Base-by-base conservation (phyloP, 2,113 vertebrate species). In the Carassius auratus region DNA sequence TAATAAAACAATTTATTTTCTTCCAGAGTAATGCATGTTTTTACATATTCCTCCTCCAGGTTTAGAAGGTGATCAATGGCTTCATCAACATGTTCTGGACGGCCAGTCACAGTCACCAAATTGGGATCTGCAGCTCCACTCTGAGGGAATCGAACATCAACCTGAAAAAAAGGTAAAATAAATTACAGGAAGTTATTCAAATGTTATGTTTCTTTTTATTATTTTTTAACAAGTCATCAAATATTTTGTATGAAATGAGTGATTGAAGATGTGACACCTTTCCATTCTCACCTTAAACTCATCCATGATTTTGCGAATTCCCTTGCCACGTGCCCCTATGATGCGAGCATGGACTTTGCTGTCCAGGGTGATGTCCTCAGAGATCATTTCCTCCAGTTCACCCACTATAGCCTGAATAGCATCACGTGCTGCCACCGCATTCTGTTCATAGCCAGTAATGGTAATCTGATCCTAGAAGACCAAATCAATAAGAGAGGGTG, bases 241-340 rank as follows among this genome's bases (percentile, higher is more conserved):
- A 69, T 19, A 36, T 15, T 69, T 19, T 17, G 15, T 36, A 30
- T 7, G 3, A 33, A 61, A n/a, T 17, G 15, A 62, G n/a, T 12
- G n/a, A 61, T 61, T 33, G 14, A 33, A 7, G 26, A 17, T 17
- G 21, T 61, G 64, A 17, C 14, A 19, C 14, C 3, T 38, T 10
- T 36, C 42, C 33, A 6, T 8, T 21, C 93, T 92, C 88, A 98
- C 98, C 95, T 99, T 99, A 93, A 98, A 99, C 81, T 99, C 98
- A 42, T 99, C 98, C 98, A 99, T 99, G 93, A 99, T 97, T 89
- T 96, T 99, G 84, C 97, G 97, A 92, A 99, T 98, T 89, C 97
- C 97, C 92, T 99, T 99, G 75, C 98, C 98, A 0, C 97, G 96
- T 4, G 96, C 97, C 0, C 98, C 98, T 0, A 99, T 99, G 86